Evolutionary conservation across 2,797 vertebrate species (phyloP).

Genomic region (Gymnothorax reevesii): DNA sequence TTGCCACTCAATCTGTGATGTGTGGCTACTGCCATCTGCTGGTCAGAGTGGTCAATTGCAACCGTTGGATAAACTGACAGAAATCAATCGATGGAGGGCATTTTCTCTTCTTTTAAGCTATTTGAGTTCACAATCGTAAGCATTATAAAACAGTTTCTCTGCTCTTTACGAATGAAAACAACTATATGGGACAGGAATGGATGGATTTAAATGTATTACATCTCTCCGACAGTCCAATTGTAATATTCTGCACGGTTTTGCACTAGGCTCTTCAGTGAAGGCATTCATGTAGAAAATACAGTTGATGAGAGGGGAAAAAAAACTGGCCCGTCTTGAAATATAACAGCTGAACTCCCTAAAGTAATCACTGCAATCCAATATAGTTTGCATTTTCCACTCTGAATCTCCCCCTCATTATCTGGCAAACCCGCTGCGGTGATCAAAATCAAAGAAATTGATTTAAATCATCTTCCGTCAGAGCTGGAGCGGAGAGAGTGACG

Average conservation of each 20-base stretch:
- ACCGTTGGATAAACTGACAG: conserved; percentile 50
- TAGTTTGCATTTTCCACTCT: conserved; percentile 34
- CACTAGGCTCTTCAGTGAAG: conserved; percentile 5
- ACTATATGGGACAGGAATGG: not conserved
- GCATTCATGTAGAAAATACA: conserved; percentile 20
- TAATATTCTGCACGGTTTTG: not conserved
- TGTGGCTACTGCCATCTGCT: conserved; percentile 72
- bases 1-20: conserved; percentile 34
- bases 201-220: not conserved
- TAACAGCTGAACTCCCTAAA: conserved; percentile 26
- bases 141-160: not conserved
- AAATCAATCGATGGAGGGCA: not conserved
- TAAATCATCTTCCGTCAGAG: conserved; percentile 50
- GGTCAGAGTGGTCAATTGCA: conserved; percentile 51
- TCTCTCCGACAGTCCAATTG: not conserved
- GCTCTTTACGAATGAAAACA: not conserved
- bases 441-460: conserved; percentile 69
- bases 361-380: conserved; percentile 31
- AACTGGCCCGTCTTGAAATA: conserved; percentile 23
- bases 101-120: not conserved
- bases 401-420: conserved; percentile 47
- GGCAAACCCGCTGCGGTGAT: conserved; percentile 43
- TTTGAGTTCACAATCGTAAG: not conserved
- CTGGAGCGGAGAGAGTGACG: conserved; percentile 37
- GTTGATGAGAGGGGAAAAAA: not conserved